Evolutionary conservation across 1,140 invertebrate species (phyloP), one percentile per base, ranked within the genome.

Genomic region (Venturia canescens): DNA sequence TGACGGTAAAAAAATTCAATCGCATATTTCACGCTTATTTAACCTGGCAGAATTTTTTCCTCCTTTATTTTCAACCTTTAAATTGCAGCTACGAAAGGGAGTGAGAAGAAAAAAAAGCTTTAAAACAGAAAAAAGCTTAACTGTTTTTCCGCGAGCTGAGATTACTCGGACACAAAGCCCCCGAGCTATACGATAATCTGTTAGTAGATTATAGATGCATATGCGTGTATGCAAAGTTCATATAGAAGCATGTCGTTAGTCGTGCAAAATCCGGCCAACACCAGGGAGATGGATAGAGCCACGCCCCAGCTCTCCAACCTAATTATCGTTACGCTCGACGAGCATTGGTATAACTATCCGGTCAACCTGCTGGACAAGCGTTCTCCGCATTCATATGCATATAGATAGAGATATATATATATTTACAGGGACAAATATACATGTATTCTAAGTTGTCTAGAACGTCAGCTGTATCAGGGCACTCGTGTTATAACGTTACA

Each of bases 321-420:
- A 77, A 77, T 77, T 77, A 77, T 66, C 75, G 75, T 77, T 77
- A 31, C 57, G 75, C 57, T 77, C 21, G 75, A 77, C 53, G 75
- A 77, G 75, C 75, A 77, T 77, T 66, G 57, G 53, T 77, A 77
- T 66, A 77, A 77, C 75, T 77, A 77, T 77, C 53, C 57, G 53
- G 75, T 44, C 29, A 77, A 77, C 75, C 57, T 77, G 75, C 75
- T 66, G 75, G 53, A 77, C 60, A 38, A 60, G 75, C 60, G 53
- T 60, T 16, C 75, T 66, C n/a, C 13, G n/a, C 27, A 34, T 66
- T 31, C 27, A 63, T 29, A 34, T 71, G 18, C n/a, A 38, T 71
- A 48, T 21, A 13, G 34, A 70, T 66, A 66, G n/a, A 23, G 50
- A 53, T 18, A n/a, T 18, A n/a, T 23, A 57, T 57, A 44, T 11